Evolutionary conservation across 2,113 vertebrate species (phyloP), one percentile per base, ranked within the genome.

Genomic region (Condylura cristata): DNA sequence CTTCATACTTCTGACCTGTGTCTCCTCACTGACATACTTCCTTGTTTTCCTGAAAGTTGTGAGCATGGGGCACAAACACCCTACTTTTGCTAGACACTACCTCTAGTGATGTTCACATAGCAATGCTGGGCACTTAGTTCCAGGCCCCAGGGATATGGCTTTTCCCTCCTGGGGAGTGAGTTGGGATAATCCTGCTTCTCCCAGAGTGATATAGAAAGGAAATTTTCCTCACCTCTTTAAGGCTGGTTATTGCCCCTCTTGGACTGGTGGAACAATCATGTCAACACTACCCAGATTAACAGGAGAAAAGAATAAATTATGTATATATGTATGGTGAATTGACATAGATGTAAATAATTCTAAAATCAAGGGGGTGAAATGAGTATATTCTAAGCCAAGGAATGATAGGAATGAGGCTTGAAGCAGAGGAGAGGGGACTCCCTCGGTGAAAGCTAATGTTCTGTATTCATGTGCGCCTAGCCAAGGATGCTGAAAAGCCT

Each of bases 1-100:
- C 4, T 1, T 39, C 8, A 1, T 0, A 9, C 4, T n/a, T 1
- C 18, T 44, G 28, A 93, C 53, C 14, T 0, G 0, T 3, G 4
- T 37, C 51, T 63, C 3, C 5, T 80, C 8, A 30, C 51, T 16
- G 4, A 1, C 4, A 17, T 30, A 12, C 3, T 10, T 53, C 3
- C 3, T 14, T 70, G 3, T 44, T 24, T 28, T 48, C 41, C 13
- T 48, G 66, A 30, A 34, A 48, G 20, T 11, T n/a, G 28, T 32
- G 51, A 26, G 5, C 14, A 13, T 75, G 60, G 60, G n/a, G 34
- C 56, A 30, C 26, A 11, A 11, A 20, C n/a, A 41, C 32, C 14
- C n/a, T 4, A 44, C 28, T 63, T 17, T 75, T 30, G 24, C 16
- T 44, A 66, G 71, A 76, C 22, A 28, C 18, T 30, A 20, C 5